Conservation (phyloP, 2,797 vertebrate species). For the Galaxias olidus region DNA sequence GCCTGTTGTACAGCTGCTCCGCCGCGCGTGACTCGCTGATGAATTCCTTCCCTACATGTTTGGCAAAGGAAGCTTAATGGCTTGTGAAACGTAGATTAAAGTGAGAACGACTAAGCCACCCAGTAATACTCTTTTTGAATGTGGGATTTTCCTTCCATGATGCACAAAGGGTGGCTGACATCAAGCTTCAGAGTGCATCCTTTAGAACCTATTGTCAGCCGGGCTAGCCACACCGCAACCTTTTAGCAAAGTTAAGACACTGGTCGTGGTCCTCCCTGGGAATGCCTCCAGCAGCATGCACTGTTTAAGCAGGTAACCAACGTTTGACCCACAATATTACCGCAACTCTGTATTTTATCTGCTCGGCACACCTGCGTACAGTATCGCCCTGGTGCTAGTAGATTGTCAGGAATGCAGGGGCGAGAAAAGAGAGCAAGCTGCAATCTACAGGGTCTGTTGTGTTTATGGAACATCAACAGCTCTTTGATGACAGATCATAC, state of each 20-base stretch:
- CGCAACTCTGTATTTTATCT: conserved; percentile 41
- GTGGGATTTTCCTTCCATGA: neutral
- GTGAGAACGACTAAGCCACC: conserved; percentile 14
- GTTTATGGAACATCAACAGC: conserved; percentile 49
- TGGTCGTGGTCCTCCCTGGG: neutral
- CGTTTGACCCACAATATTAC: conserved; percentile 42
- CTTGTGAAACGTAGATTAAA: conserved; percentile 18
- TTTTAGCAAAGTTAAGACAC: neutral
- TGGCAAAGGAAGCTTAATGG: conserved; percentile 8
- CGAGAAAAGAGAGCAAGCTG: conserved; percentile 42
- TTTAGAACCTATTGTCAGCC: neutral
- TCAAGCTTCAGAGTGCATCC: no score
- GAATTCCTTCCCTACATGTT: conserved; percentile 5
- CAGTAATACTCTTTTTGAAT: neutral
- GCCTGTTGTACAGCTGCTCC: conserved; percentile 43
- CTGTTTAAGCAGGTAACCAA: conserved; percentile 32
- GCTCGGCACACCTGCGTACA: conserved; percentile 52
- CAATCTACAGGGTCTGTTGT: conserved; percentile 60
- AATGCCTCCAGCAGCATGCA: neutral
- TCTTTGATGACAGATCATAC: conserved; percentile 55
- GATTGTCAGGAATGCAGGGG: conserved; percentile 52
- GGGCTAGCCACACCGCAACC: neutral
- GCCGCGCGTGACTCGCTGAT: conserved; percentile 16
- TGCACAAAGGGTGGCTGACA: no score
- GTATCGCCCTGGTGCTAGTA: conserved; percentile 30